Evolutionary conservation across 2,888 invertebrate genomes (phyloP).

Genomic region (Neoaliturus tenellus): DNA sequence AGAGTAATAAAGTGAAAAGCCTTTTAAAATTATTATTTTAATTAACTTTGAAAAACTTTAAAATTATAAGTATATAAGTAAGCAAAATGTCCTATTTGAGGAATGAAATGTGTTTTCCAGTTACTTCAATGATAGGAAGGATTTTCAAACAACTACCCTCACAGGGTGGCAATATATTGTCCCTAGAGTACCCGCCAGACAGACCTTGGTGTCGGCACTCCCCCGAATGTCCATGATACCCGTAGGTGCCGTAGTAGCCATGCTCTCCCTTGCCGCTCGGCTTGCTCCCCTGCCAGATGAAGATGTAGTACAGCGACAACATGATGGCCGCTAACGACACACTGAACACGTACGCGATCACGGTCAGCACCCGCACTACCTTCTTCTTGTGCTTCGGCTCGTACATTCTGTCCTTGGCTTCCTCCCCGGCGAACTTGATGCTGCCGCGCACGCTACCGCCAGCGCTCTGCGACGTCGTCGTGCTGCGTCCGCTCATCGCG

Average conservation of each 20-base stretch:
- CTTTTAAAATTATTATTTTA: no score
- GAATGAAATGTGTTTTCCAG: no score
- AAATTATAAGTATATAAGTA: no score
- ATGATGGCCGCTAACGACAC: constrained; percentile 96
- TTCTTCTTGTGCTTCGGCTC: constrained; percentile 92
- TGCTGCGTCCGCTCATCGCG: constrained; percentile 40
- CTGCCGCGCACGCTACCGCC: constrained; percentile 58
- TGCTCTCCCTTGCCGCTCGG: background rate
- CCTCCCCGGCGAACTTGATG: constrained; percentile 80
- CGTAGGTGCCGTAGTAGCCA: constrained; percentile 5
- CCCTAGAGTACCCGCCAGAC: no score
- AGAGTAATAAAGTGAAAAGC: no score
- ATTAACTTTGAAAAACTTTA: no score
- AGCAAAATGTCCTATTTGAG: no score
- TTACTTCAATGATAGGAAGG: no score
- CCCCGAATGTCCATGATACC: background rate
- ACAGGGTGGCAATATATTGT: no score
- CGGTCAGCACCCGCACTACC: constrained; percentile 92
- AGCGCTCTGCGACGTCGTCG: constrained; percentile 14
- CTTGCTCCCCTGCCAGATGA: constrained; percentile 84
- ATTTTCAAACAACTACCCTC: no score
- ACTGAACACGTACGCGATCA: constrained; percentile 94
- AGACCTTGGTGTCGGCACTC: background rate
- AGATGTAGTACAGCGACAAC: constrained; percentile 94
- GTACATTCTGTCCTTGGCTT: constrained; percentile 82